phyloP scores from a whole-genome alignment of 2,113 vertebrate genomes.

The cattle (Bos taurus) region ARS-UCD2.0 NC_037329.1:22329001-22329500 shows the following conservation, averaged over 20 bases:
- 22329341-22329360: constrained; percentile 18
- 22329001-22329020: not conserved
- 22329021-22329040: not conserved
- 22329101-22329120: not conserved
- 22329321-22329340: constrained; percentile 30
- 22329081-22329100: not conserved
- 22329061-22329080: constrained; percentile 9
- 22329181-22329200: not conserved
- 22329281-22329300: not conserved
- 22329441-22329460: constrained; percentile 36
- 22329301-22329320: constrained; percentile 27
- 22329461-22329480: constrained; percentile 62
- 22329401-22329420: not conserved
- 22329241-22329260: constrained; percentile 29
- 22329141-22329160: not conserved
- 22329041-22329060: not conserved
- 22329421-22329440: constrained; percentile 27
- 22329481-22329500: constrained; percentile 15
- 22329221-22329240: not conserved
- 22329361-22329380: constrained; percentile 19
- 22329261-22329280: not conserved
- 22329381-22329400: not conserved
- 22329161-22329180: not conserved
- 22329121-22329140: not conserved
- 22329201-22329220: not conserved